Conservation (phyloP, 2,113 vertebrate species). For the Panthera leo region DNA sequence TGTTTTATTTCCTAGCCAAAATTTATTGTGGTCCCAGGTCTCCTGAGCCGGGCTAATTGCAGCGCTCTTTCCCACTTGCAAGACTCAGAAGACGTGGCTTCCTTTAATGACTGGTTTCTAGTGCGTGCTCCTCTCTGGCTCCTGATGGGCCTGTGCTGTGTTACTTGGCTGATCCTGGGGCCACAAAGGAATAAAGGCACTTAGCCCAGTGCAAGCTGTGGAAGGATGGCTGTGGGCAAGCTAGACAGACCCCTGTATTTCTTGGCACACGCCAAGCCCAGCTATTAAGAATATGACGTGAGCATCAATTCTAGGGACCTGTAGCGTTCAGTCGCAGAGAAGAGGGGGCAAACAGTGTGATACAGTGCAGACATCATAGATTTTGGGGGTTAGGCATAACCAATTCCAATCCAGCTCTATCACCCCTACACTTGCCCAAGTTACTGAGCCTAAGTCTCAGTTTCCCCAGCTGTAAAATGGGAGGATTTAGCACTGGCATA, state of each 20-base stretch:
- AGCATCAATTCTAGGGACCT: background rate
- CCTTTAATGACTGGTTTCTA: background rate
- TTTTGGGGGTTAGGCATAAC: background rate
- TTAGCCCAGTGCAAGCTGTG: background rate
- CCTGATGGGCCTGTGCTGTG: background rate
- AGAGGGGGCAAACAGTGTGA: background rate
- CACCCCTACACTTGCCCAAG: background rate
- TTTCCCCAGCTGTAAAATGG: background rate
- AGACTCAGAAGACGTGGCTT: background rate
- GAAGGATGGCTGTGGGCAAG: background rate
- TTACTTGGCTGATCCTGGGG: background rate
- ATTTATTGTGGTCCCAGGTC: background rate
- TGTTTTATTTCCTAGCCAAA: background rate
- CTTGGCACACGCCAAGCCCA: background rate
- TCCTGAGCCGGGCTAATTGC: background rate
- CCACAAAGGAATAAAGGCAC: background rate
- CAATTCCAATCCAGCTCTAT: rapidly evolving
- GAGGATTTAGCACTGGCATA: background rate
- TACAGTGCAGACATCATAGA: background rate
- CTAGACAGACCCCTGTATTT: background rate
- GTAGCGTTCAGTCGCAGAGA: background rate
- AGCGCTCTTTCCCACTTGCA: background rate
- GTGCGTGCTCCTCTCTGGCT: background rate
- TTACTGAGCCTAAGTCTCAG: background rate
- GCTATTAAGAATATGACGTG: background rate